Conservation (phyloP, 1,140 invertebrate genomes). For the Ceratosolen solmsi region DNA sequence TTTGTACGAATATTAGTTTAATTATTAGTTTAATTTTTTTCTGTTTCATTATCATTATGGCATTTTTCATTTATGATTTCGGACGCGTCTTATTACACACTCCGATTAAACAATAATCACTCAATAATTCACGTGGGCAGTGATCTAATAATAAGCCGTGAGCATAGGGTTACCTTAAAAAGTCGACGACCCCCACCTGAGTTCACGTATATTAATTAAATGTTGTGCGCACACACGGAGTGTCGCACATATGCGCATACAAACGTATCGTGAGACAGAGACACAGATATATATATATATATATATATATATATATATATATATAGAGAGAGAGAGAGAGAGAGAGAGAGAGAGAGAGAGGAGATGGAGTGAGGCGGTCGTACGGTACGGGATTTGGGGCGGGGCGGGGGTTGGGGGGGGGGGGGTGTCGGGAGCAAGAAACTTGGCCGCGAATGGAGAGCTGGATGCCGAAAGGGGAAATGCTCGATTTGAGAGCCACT, state of each 20-base stretch:
- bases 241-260: not conserved
- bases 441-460: conserved; percentile 12
- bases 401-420: not conserved
- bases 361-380: conserved; percentile 6
- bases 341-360: conserved; percentile 13
- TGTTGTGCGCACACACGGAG: not conserved
- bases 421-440: conserved; percentile 34
- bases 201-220: conserved; percentile 2
- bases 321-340: not conserved
- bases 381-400: not conserved
- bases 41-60: too few relatives aligned
- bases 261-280: not conserved
- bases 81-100: too few relatives aligned
- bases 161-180: not conserved
- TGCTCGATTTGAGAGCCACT: conserved; percentile 41
- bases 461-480: conserved; percentile 38
- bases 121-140: not conserved
- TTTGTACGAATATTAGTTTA: too few relatives aligned
- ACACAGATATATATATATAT: too few relatives aligned
- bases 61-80: too few relatives aligned
- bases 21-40: too few relatives aligned
- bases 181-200: not conserved
- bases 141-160: not conserved
- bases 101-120: not conserved
- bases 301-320: too few relatives aligned